phyloP scores from a whole-genome alignment of 2,888 invertebrate genomes.

The Himalopsyche japonica region DNA sequence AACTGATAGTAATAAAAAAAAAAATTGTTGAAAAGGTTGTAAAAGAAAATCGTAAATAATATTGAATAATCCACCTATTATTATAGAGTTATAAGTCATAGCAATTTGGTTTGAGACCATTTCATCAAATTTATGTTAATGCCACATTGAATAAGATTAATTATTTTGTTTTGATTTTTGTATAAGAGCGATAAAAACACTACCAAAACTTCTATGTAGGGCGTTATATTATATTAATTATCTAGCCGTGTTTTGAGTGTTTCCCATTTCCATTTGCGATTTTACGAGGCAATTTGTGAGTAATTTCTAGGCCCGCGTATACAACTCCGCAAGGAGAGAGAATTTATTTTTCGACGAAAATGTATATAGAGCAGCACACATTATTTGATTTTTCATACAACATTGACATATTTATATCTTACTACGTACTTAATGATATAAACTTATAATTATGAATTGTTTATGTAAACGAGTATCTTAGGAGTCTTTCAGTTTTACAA shows the following conservation, averaged over 20 bases:
- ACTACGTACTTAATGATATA: too few species aligned
- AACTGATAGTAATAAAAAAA: too few species aligned
- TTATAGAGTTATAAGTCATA: not conserved
- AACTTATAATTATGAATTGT: too few species aligned
- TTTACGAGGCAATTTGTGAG: constrained; percentile 38
- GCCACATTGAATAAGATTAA: not conserved
- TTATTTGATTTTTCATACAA: too few species aligned
- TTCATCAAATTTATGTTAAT: not conserved
- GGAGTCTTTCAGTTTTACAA: too few species aligned
- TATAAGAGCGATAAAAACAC: not conserved
- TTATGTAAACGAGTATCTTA: too few species aligned
- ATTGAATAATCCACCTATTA: too few species aligned
- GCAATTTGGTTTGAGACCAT: not conserved
- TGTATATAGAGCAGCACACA: not conserved
- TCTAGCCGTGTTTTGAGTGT: constrained; percentile 31
- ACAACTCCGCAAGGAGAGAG: not conserved
- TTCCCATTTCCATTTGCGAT: constrained; percentile 32
- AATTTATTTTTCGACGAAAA: not conserved
- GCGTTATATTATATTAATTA: constrained; percentile 29
- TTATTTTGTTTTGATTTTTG: not conserved
- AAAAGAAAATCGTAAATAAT: too few species aligned
- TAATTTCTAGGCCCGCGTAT: constrained; percentile 19
- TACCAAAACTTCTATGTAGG: not conserved
- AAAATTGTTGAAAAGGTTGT: too few species aligned
- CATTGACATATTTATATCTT: too few species aligned